Base-by-base conservation (phyloP, 1,140 invertebrate genomes). In the Leptopilina boulardi region DNA sequence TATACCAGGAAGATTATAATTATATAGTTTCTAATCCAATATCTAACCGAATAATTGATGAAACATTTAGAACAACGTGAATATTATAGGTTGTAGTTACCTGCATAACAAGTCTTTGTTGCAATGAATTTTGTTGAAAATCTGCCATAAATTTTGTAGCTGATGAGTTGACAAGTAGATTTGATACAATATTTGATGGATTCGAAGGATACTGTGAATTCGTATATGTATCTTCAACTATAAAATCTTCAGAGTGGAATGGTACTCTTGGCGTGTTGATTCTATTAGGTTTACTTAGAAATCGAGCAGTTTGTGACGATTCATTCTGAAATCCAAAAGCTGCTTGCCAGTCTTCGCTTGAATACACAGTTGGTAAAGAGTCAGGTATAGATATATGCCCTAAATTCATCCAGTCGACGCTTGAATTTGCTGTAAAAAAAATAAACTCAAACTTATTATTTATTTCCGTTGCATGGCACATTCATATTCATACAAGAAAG, bases 321-420 rank as follows among this genome's bases (percentile, higher is more conserved):
- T 91, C 90, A 0, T 89, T 87, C 51, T 90, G 88, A 74, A 92
- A 92, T 18, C 92, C 91, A 82, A 93, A 92, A 10, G 92, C 91
- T 26, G 91, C 92, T 84, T 93, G 92, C 92, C 92, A 93, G 83
- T 93, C 92, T 86, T 92, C 92, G 70, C 90, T 90, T 3, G 92
- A 92, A 77, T 92, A 91, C 51, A 92, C 91, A 42, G 89, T 86
- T 11, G 92, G 91, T 75, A 92, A 86, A 3, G 91, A 92, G 79
- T 93, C 92, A 0, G 92, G 92, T 75, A 93, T 92, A 70, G 91
- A 86, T 71, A 91, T 87, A 77, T 92, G 82, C 66, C 91, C 90
- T 74, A 91, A 91, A 71, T 87, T 89, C 71, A 89, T 89, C 92
- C 92, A 93, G 77, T 92, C 92, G 72, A 90, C 73, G 76, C 82